A percentile compares a stretch with the other conserved stretches of the same genome.
Evolutionary conservation across 2,113 vertebrate genomes (phyloP).

Genomic region (Daphoenositta chrysoptera): DNA sequence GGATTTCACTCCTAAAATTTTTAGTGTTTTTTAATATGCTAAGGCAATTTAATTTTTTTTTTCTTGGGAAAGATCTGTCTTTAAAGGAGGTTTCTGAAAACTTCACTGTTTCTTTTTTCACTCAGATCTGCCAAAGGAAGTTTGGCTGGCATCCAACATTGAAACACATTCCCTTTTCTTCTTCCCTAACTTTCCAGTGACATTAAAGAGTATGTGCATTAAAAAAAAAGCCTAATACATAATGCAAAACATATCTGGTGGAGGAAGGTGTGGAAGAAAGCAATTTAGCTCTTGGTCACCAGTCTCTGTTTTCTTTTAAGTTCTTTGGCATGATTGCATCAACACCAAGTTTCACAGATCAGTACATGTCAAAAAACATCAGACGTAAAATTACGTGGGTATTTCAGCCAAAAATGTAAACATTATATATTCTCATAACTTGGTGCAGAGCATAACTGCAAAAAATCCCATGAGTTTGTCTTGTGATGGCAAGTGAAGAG

Average conservation of each 20-base stretch:
- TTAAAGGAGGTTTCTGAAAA: conserved; percentile 1
- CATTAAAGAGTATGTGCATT: neutral
- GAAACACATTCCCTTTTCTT: neutral
- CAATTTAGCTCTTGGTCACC: neutral
- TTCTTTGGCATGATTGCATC: neutral
- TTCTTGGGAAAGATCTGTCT: neutral
- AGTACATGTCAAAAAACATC: neutral
- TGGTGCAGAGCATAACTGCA: neutral
- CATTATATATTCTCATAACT: neutral
- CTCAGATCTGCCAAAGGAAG: neutral
- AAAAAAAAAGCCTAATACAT: neutral
- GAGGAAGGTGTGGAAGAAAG: neutral
- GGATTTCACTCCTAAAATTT: neutral
- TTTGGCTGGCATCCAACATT: neutral
- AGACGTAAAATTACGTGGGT: neutral
- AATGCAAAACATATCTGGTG: neutral
- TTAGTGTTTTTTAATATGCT: neutral
- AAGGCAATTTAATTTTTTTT: neutral
- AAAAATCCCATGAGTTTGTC: neutral
- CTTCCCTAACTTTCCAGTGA: neutral
- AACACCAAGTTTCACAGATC: neutral
- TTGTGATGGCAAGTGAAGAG: neutral
- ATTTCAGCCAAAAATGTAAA: neutral
- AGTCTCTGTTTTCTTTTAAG: neutral
- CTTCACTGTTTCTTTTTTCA: neutral